Evolutionary conservation across 2,113 vertebrate genomes (phyloP).

Genomic region (Alectura lathami): DNA sequence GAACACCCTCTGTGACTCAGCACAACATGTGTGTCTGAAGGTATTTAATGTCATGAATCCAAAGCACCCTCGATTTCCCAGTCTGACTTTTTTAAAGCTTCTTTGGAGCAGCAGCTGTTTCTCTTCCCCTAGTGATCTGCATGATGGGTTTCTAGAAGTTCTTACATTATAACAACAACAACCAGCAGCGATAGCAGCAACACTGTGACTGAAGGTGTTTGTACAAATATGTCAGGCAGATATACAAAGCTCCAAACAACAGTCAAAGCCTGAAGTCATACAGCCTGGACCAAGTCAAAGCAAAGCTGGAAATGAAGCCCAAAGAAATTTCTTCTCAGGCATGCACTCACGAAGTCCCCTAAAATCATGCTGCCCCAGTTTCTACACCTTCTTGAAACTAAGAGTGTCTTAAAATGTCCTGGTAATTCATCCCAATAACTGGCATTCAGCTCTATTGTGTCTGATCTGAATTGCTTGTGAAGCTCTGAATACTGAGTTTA

Average conservation of each 20-base stretch:
- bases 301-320: not conserved
- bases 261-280: not conserved
- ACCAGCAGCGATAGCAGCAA: not conserved
- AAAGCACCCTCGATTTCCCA: not conserved
- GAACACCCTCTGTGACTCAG: not conserved
- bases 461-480: not conserved
- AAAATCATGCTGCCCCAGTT: not conserved
- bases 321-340: not conserved
- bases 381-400: not conserved
- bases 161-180: not conserved
- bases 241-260: not conserved
- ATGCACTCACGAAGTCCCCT: not conserved
- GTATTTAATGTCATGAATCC: not conserved
- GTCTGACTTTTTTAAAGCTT: not conserved
- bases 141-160: not conserved
- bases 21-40: not conserved
- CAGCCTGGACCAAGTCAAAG: not conserved
- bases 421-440: not conserved
- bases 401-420: not conserved
- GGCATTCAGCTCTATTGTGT: not conserved
- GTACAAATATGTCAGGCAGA: not conserved
- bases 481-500: not conserved
- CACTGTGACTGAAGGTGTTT: not conserved
- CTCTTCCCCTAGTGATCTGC: not conserved
- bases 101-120: not conserved